Evolutionary conservation across 2,797 vertebrate species (phyloP), one percentile per base, ranked within the genome.

Genomic region (Macroramphosus scolopax): DNA sequence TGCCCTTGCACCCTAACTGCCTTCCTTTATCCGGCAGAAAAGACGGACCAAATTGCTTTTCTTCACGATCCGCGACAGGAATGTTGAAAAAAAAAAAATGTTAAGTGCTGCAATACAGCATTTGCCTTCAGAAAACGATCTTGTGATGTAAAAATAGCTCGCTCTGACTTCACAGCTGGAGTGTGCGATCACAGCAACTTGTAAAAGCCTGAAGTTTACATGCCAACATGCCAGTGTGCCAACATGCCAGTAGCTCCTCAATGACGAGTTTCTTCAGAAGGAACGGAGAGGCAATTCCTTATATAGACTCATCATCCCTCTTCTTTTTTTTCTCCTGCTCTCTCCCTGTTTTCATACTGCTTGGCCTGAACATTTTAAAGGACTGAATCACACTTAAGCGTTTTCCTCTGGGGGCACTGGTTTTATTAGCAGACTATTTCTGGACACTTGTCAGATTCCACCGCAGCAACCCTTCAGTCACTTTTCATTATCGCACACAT

Each of bases 351-450:
- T 83, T 82, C 51, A 61, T 64, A 63, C 60, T 46, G 31, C 56
- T 32, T 35, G 55, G 60, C 42, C 61, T 61, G 79, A 83, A 84
- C 81, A 85, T 87, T 88, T 85, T 63, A 77, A 61, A 80, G 42
- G 26, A 35, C 54, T 88, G 86, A 89, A 75, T 88, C 68, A 68
- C 57, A 43, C 55, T 48, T 37, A 52, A 47, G 48, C n/a, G 38
- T 64, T 60, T 43, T 33, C 53, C 72, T 68, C 58, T 17, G 11
- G 36, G 50, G 51, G 29, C n/a, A 64, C 52, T 29, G 42, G 37
- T 62, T 80, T 76, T 72, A 80, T 80, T 80, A 63, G 51, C 53
- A 45, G 61, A 45, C 74, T 81, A 80, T 83, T 87, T 76, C 75
- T 80, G 75, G 75, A 77, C 42, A 49, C 53, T 63, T 78, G 72